Evolutionary conservation across 2,888 invertebrate genomes (phyloP), one percentile per base, ranked within the genome.

Genomic region (Sarcophaga variegata): DNA sequence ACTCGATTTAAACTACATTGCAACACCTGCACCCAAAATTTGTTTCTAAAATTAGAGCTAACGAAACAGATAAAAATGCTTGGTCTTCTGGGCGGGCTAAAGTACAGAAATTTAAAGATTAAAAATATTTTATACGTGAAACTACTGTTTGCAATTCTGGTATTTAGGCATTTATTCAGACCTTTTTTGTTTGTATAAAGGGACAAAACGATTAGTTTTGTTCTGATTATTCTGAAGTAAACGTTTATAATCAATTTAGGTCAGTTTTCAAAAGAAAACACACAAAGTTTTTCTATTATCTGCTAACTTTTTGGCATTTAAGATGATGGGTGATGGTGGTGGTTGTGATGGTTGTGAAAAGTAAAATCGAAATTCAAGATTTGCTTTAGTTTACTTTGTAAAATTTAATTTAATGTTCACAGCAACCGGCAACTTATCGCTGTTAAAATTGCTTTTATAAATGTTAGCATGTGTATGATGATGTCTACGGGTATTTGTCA

Each of bases 401-500:
- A 54, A 54, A 54, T 14, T 54, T 14, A 17, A 14, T 54, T 54
- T 54, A 54, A 54, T 12, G 12, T 54, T 14, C 54, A 17, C 54
- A 54, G 12, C 54, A 54, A 14, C 54, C 17, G 12, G 2, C 14
- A 12, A 54, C 12, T 54, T 54, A 17, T 54, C 54, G 12, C 17
- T 54, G 54, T 54, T 54, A 17, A 14, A 54, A 54, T 17, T 14
- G 17, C 4, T 12, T 54, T 54, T 60, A 62, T 60, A n/a, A 47
- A n/a, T 20, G 49, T 62, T 27, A 20, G 27, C 20, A 49, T 75
- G 17, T 64, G n/a, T 37, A 27, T 4, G 20, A 67, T 49, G 54
- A 64, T 59, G 63, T 64, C 22, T 71, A 70, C 70, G n/a, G 22
- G 69, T 4, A 62, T 67, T 67, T 81, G 49, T 62, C 62, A 81